Conservation (phyloP, 2,797 vertebrate genomes). For the Acrossocheilus wenchowensis region DNA sequence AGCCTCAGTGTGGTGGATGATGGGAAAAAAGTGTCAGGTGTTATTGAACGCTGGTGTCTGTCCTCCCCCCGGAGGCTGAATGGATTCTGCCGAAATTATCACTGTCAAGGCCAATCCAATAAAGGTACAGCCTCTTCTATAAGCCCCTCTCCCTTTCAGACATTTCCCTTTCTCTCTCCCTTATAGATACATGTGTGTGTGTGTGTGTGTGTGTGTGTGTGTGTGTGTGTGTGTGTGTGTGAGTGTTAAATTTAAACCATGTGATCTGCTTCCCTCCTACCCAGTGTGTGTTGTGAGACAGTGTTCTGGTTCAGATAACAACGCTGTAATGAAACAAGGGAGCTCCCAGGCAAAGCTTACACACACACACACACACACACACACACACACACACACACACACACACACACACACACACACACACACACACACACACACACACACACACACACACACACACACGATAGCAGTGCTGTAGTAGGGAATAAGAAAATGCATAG, state of each 20-base stretch:
- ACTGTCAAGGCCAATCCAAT: constrained; percentile 59
- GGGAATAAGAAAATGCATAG: constrained; percentile 67
- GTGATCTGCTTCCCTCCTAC: constrained; percentile 77
- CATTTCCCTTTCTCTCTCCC: constrained; percentile 55
- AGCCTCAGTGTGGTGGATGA: constrained; percentile 48
- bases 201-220: background rate
- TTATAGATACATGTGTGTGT: constrained; percentile 56
- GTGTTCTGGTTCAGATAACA: constrained; percentile 62
- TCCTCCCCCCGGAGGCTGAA: constrained; percentile 42
- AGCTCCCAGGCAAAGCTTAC: constrained; percentile 68
- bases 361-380: too few relatives aligned
- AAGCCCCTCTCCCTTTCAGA: constrained; percentile 46
- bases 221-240: constrained; percentile 69
- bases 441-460: constrained; percentile 22
- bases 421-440: too few relatives aligned
- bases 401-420: constrained; percentile 16
- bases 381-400: background rate
- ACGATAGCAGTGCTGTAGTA: constrained; percentile 65
- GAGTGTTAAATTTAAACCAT: constrained; percentile 77
- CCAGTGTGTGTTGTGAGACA: constrained; percentile 60
- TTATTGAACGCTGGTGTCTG: constrained; percentile 47
- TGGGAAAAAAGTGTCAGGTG: constrained; percentile 55
- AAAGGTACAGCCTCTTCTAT: constrained; percentile 56
- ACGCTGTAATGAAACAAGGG: constrained; percentile 68
- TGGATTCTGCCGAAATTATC: constrained; percentile 59